Base-by-base conservation (phyloP, 92 coral and sea anemone species). In the Isaurus tuberculatus region DNA sequence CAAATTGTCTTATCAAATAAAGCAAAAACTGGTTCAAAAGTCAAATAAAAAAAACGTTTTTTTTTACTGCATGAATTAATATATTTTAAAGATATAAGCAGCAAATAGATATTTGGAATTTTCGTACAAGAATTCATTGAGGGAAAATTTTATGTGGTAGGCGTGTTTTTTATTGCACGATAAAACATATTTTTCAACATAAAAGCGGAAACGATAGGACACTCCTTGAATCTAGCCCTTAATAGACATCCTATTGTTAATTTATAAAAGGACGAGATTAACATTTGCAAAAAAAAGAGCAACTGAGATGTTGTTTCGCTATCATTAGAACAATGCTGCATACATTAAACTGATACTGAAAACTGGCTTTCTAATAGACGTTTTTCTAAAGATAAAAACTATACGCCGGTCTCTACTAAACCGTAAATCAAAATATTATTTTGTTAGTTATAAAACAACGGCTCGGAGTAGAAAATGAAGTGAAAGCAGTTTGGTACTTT, bases 281-380 rank as follows among this genome's bases (percentile, higher is more conserved):
- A 27, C n/a, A 36, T 53, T 77, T 77, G 23, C 53, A 77, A 20
- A 13, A 42, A 57, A 31, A n/a, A n/a, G 30, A 48, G 37, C 58
- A 32, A 60, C 25, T 15, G 11, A 57, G 36, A 23, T 57, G 69
- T 75, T 77, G 55, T 37, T 58, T 55, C 32, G 67, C 58, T 70
- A 77, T 58, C 25, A 58, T 2, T n/a, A 23, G 61, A 53, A 77
- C 82, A 77, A 77, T 77, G 23, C 10, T 57, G 26, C 34, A 55
- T 32, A 19, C 69, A 75, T 25, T 55, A 60, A 57, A 58, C 51
- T 33, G 55, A 23, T 57, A 15, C 22, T n/a, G 40, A 57, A 40
- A 3, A 32, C 58, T 5, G 19, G 5, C 42, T 58, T 49, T 22
- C 5, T 57, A 32, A 75, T 75, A 43, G 55, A 30, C 63, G 14